Evolutionary conservation across 2,797 vertebrate genomes (phyloP).

Genomic region (Ambastaia sidthimunki): DNA sequence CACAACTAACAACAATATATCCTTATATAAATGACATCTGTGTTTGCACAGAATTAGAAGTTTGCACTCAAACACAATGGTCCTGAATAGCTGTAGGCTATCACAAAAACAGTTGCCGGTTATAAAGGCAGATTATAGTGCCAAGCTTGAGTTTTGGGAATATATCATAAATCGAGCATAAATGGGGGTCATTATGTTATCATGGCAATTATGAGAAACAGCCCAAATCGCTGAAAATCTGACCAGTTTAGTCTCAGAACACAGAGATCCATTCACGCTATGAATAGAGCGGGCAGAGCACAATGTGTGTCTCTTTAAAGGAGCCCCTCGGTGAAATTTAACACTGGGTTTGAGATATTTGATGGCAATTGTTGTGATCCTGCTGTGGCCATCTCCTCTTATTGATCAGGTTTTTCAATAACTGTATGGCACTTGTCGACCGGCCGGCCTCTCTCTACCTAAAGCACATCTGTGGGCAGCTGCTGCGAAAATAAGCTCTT

Average conservation of each 20-base stretch:
- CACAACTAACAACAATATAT: conserved; percentile 5
- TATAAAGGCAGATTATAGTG: conserved; percentile 10
- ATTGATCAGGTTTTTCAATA: conserved; percentile 34
- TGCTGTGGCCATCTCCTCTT: conserved; percentile 25
- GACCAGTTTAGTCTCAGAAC: conserved; percentile 7
- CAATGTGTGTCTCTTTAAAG: background rate
- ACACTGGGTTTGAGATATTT: conserved; percentile 9
- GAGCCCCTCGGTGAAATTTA: conserved; percentile 10
- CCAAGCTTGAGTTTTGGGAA: background rate
- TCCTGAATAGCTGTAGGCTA: background rate
- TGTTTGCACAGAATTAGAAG: background rate
- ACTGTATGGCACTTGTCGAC: background rate
- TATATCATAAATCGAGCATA: conserved; percentile 23
- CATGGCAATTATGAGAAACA: conserved; percentile 38
- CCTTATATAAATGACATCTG: background rate
- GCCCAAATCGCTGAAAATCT: conserved; percentile 18
- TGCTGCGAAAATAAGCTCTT: background rate
- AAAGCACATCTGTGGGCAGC: background rate
- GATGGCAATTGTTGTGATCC: conserved; percentile 24
- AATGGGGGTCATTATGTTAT: conserved; percentile 36
- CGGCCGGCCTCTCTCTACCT: background rate
- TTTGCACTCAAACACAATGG: conserved; percentile 5
- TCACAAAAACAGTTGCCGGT: conserved; percentile 16
- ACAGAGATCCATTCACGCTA: background rate
- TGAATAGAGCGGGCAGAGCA: conserved; percentile 5